Base-by-base conservation (phyloP, 1,140 invertebrate species). In the Trichogramma pretiosum region DNA sequence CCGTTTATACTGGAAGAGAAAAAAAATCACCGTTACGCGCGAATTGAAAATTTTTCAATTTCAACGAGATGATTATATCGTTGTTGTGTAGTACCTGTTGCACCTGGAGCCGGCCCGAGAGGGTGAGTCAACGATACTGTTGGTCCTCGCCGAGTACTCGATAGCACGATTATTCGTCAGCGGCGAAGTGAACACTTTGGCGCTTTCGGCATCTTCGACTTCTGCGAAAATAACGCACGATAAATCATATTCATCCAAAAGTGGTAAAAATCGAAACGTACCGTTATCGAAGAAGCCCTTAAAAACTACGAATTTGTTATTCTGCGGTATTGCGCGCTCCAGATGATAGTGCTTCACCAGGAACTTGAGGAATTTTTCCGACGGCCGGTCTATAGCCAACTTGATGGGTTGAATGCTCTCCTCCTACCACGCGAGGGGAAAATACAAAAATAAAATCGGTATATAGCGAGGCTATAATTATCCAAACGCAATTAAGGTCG, bases 251-350 rank as follows among this genome's bases (percentile, higher is more conserved):
- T 28, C 5, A 28, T 7, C 11, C 11, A 7, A 28, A 7, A 11
- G 5, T 28, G 5, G 11, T 28, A 11, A 11, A 28, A 7, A 7
- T 28, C 5, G 24, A 28, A 18, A 40, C 19, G 54, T 63, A 71
- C 68, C 68, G 40, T 77, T 70, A 38, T 74, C 72, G 55, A 93
- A 92, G 67, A 92, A 93, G 53, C 83, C 83, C 54, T 83, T 78
- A 65, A 83, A 93, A 19, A 93, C 78, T 3, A 91, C 88, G 74
- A 89, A 93, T 66, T 92, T 91, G 63, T 93, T 92, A 45, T 84
- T 81, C 64, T 93, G 89, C 9, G 82, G 82, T 56, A 92, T 81
- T 16, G 81, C 77, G 38, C 75, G 73, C 21, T 69, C 67, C 5
- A 93, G 72, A 34, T 74, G 74, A 60, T 93, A 95, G 67, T 94